Base-by-base conservation (phyloP, 2,113 vertebrate species). In the Copsychus sechellarum region DNA sequence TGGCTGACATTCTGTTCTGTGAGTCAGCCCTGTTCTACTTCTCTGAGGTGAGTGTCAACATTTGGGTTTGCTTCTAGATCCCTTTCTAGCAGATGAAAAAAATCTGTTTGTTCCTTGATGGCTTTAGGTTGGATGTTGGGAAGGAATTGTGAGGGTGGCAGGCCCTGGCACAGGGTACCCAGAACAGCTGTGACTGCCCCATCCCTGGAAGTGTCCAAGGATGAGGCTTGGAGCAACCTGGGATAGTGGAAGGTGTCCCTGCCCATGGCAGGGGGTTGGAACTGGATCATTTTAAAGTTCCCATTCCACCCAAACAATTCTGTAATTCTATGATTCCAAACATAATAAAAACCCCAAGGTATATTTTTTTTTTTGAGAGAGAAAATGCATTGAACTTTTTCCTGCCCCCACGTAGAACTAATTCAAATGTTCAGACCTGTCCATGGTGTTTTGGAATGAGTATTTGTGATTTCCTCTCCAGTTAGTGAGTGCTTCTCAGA, bases 21-120 rank as follows among this genome's bases (percentile, higher is more conserved):
- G 99, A 99, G 98, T 99, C 99, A 43, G 99, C 99, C 56, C 98
- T 99, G 77, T 99, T 99, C 98, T 99, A 99, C 97, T 99, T 99
- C 98, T 99, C 99, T 31, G 99, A 99, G 99, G 99, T 99, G 96
- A 98, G 98, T 54, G 15, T 6, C 51, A 36, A 36, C 3, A 0
- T 45, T 76, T 51, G 36, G 28, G 9, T 43, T 65, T 76, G 12
- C 2, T 81, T 43, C 67, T 57, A 40, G 16, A 11, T 56, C 70
- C 28, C 36, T 42, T 91, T 62, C 40, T 53, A 5, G 56, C 22
- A 54, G 28, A 14, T 54, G 11, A 17, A 31, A 58, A 45, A 36
- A 33, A 43, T 33, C 34, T 71, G 3, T 11, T 81, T 1, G 7
- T 85, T 25, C 61, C n/a, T 25, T 34, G n/a, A 10, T 77, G 47